Conservation (phyloP, 2,113 vertebrate species). For the Anhinga anhinga region DNA sequence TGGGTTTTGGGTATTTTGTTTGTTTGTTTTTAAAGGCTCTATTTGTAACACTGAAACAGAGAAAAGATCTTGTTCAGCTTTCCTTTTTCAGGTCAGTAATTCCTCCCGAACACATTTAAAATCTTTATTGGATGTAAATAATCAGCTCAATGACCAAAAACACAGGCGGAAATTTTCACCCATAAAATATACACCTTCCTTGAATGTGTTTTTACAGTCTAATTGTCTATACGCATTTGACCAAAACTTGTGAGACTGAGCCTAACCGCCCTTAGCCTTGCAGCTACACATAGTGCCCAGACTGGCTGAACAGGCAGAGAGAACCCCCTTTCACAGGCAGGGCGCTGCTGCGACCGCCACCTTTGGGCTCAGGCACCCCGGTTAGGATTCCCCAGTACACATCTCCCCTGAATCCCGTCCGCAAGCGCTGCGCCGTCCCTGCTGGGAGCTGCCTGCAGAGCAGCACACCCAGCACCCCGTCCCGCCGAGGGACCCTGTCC, state of each 20-base stretch:
- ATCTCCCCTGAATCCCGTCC: not conserved
- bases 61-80: not conserved
- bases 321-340: not conserved
- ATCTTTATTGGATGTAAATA: not conserved
- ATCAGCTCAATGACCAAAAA: not conserved
- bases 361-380: not conserved
- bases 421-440: not conserved
- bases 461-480: not conserved
- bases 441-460: rapidly evolving
- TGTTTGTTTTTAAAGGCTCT: not conserved
- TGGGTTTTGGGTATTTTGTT: not conserved
- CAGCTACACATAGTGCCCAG: not conserved
- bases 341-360: not conserved
- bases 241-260: not conserved
- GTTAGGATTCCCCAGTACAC: not conserved
- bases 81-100: not conserved
- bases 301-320: not conserved
- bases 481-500: rapidly evolving
- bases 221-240: not conserved
- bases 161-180: not conserved
- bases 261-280: not conserved
- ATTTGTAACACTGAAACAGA: not conserved
- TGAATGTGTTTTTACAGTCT: not conserved
- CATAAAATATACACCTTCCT: not conserved
- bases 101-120: not conserved